phyloP scores from a whole-genome alignment of 2,797 vertebrate species.

The Rousettus madagascariensis region DNA sequence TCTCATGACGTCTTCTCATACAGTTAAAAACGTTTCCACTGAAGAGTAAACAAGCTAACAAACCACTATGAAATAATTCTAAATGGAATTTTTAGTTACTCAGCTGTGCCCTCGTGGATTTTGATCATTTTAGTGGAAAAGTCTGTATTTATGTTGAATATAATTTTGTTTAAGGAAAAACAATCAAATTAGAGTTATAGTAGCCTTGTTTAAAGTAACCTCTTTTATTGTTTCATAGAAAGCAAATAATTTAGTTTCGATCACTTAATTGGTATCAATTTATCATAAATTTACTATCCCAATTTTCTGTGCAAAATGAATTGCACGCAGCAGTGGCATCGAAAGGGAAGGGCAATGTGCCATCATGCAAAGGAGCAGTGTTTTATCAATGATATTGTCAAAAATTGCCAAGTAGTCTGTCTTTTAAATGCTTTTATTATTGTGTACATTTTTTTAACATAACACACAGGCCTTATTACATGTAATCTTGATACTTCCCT shows the following conservation, averaged over 20 bases:
- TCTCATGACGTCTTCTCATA: conserved; percentile 60
- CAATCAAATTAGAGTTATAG: not conserved
- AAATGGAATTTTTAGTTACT: conserved; percentile 78
- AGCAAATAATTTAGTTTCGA: conserved; percentile 20
- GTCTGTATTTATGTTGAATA: conserved; percentile 51
- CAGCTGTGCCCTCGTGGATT: conserved; percentile 53
- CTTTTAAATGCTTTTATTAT: not conserved
- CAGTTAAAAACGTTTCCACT: conserved; percentile 59
- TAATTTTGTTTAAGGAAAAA: conserved; percentile 50
- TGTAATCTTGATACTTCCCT: not conserved
- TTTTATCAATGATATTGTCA: not conserved
- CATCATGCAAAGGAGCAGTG: not conserved
- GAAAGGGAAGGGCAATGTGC: not conserved
- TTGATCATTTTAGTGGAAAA: conserved; percentile 75
- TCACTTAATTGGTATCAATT: not conserved
- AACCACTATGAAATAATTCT: conserved; percentile 69
- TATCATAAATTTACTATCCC: not conserved
- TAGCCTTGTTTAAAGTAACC: not conserved
- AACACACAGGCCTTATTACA: not conserved
- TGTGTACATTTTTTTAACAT: not conserved
- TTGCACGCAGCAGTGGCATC: not conserved
- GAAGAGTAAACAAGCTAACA: conserved; percentile 70
- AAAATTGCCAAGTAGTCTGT: not conserved
- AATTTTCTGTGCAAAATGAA: not conserved
- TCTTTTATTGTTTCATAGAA: conserved; percentile 26